These are phyloP conservation scores for Argyrosomus japonicus DNA, from an alignment of 2,113 vertebrate species.

Conservation along the genomic window DNA sequence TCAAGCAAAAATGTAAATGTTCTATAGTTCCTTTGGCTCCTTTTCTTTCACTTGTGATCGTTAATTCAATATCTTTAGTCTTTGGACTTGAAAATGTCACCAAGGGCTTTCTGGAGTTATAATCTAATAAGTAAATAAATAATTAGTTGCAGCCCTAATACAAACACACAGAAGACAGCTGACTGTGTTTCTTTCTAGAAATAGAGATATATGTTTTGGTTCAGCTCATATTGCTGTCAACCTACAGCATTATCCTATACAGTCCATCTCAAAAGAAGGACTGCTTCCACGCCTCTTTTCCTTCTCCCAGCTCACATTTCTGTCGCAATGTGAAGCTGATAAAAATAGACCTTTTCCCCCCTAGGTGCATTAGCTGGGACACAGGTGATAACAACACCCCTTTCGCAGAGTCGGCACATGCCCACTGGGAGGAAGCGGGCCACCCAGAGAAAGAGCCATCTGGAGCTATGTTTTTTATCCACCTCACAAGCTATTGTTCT, in stretches of 20 bases:
- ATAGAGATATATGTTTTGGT: constrained; percentile 17
- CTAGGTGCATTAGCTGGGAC: constrained; percentile 72
- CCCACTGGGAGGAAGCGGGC: constrained; percentile 66
- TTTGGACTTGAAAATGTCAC: not conserved
- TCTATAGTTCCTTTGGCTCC: not conserved
- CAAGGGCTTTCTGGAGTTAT: not conserved
- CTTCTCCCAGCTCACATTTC: constrained; percentile 58
- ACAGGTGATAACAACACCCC: constrained; percentile 78
- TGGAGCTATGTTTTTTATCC: constrained; percentile 58
- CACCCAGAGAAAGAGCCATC: constrained; percentile 73
- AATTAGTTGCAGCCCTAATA: not conserved
- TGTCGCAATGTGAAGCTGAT: constrained; percentile 65
- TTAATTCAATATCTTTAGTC: not conserved
- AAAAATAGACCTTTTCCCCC: constrained; percentile 72
- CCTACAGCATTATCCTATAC: constrained; percentile 23
- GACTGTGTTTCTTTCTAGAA: not conserved
- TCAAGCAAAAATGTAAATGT: not conserved
- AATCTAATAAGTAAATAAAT: not conserved
- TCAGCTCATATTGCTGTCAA: constrained; percentile 29
- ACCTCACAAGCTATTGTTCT: constrained; percentile 46
- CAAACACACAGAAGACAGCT: constrained; percentile 1
- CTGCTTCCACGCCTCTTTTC: constrained; percentile 43
- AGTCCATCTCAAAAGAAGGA: constrained; percentile 35
- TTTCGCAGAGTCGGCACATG: constrained; percentile 60
- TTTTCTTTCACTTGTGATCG: not conserved